Base-by-base conservation (phyloP, 1,140 invertebrate genomes). In the Plectrocnemia conspersa region DNA sequence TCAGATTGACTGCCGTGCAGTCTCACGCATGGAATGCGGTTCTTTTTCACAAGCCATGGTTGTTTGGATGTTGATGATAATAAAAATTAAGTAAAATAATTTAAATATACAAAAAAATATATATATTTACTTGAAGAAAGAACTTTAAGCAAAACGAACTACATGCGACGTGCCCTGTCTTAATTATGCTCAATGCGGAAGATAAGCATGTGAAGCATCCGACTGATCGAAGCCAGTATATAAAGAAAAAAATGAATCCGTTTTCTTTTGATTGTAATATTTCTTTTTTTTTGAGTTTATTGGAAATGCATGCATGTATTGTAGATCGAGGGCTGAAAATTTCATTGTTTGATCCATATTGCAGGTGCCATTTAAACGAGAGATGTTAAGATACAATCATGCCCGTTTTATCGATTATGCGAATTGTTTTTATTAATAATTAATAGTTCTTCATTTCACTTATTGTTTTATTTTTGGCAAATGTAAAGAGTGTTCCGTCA, bases 1-100 rank as follows among this genome's bases (percentile, higher is more conserved):
- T 29, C 53, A 60, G 58, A 60, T 60, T 56, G 58, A 54, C 58
- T 56, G 54, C 54, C 50, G 59, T 61, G 54, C 59, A 61, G 54
- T 45, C 55, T 49, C 33, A 16, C 21, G 19, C 24, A 24, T 32
- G 58, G 53, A 47, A 42, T 36, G 25, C 44, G 45, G 32, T 40
- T 40, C 50, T 52, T 38, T 54, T 48, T 42, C 27, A 42, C 24
- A 40, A 41, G 47, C 45, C 38, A 52, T 41, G 22, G 47, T 50
- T 38, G 19, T 50, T 50, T 50, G 47, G 49, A 42, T 52, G 40
- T 52, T 41, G 57, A 53, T 33, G 44, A 52, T 52, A 25, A 38
- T 45, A 44, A 55, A 55, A 55, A 42, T 44, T 48, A 50, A 56
- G 24, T 54, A 53, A 48, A 54, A 54, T 53, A 54, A 41, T 40